A percentile compares a stretch with the other conserved stretches of the same genome.
phyloP scores from a whole-genome alignment of 2,797 vertebrate species.

The Acanthurus lineatus region DNA sequence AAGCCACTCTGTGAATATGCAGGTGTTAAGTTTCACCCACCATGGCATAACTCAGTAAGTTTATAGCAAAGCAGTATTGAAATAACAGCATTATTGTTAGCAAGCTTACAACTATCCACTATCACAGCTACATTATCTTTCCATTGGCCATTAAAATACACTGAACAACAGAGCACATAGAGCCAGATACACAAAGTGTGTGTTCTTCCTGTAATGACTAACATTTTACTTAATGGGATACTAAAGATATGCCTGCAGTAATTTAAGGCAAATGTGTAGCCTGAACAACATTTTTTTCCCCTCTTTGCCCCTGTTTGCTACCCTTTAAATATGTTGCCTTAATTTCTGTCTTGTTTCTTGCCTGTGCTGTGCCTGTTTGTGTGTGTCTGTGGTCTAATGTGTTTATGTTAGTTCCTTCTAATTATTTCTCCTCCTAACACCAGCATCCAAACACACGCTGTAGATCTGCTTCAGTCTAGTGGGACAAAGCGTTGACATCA shows the following conservation, averaged over 20 bases:
- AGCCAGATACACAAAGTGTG: background rate
- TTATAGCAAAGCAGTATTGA: too few relatives aligned
- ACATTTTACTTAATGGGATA: background rate
- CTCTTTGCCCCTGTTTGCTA: background rate
- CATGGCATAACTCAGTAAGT: too few relatives aligned
- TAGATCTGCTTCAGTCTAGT: too few relatives aligned
- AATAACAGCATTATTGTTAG: background rate
- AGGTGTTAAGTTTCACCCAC: background rate
- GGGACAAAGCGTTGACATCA: too few relatives aligned
- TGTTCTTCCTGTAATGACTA: background rate
- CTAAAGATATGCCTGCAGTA: background rate
- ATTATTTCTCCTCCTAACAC: conserved; percentile 22
- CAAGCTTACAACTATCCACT: background rate
- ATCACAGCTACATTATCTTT: background rate
- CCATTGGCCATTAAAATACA: background rate
- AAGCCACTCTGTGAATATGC: background rate
- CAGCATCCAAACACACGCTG: conserved; percentile 18
- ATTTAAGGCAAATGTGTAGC: background rate
- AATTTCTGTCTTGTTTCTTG: background rate
- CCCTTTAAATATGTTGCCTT: background rate
- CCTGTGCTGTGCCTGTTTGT: background rate
- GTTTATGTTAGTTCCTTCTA: conserved; percentile 9
- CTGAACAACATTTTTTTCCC: background rate
- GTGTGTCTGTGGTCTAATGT: conserved; percentile 8
- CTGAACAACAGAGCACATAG: background rate